Percentiles rank a stretch among this genome's conserved stretches.
phyloP scores from a whole-genome alignment of 2,113 vertebrate species.

The Cygnus atratus region DNA sequence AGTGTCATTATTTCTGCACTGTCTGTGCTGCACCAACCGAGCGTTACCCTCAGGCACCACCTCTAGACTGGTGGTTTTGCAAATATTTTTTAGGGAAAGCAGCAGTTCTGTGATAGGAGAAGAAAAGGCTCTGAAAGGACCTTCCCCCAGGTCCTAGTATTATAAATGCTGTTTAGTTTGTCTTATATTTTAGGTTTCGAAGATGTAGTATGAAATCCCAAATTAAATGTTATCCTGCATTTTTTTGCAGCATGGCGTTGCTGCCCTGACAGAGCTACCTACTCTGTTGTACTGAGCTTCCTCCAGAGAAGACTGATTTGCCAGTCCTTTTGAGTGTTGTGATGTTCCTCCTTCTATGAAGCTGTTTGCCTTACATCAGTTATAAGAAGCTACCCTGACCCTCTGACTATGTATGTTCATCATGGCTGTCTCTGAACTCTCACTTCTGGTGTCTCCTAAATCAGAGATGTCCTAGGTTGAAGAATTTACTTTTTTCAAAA shows the following conservation, averaged over 20 bases:
- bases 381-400: not conserved
- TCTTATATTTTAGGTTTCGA: constrained; percentile 38
- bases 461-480: not conserved
- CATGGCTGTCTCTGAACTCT: not conserved
- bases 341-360: not conserved
- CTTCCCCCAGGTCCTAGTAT: not conserved
- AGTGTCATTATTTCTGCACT: not conserved
- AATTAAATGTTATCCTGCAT: not conserved
- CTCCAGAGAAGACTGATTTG: not conserved
- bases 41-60: not conserved
- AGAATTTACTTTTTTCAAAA: not conserved
- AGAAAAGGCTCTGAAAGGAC: not conserved
- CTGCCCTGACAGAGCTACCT: not conserved
- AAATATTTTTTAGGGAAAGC: not conserved
- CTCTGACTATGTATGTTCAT: not conserved
- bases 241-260: not conserved
- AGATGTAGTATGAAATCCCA: constrained; percentile 5
- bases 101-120: not conserved
- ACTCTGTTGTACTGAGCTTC: not conserved
- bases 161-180: constrained; percentile 26
- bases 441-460: not conserved
- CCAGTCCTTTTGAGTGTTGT: not conserved
- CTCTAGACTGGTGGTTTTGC: not conserved
- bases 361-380: not conserved
- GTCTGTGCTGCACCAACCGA: not conserved